Evolutionary conservation across 2,797 vertebrate species (phyloP), one percentile per base, ranked within the genome.

Genomic region (Rhinoraja longicauda): DNA sequence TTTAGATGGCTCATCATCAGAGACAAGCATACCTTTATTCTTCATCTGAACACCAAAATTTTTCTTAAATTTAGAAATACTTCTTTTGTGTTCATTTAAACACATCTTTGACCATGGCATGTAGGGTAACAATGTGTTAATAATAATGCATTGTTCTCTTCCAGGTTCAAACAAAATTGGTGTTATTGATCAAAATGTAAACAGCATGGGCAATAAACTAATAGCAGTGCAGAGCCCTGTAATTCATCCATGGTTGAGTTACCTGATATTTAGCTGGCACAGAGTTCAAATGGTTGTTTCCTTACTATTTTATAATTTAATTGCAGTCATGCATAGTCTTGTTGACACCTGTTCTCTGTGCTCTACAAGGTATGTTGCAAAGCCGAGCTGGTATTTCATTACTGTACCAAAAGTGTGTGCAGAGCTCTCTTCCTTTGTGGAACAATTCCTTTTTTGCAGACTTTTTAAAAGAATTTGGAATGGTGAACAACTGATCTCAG

Each of bases 241-340:
- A 94, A 94, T 96, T 95, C 94, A 94, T 95, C 94, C 94, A 92
- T 94, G 95, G 94, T 95, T 95, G 96, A 96, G 95, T 94, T 95
- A 95, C 84, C 67, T 94, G 94, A 95, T 95, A 94, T 94, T 95
- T 95, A 94, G 93, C 94, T 95, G 95, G 95, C 94, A 94, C 94
- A 45, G 93, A 95, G 94, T 95, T 96, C 93, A 95, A 96, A 96
- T 94, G 93, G 93, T 84, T 95, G 45, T 95, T 95, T 93, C 94
- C 94, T 95, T 95, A 93, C 93, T 94, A 81, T 94, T 94, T 92
- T 95, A 95, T 94, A 95, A 95, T 95, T 95, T 95, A 94, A 93
- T 93, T 96, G 95, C 94, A 95, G 94, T 95, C 95, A 93, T 92
- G 94, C 94, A 94, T 94, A 77, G 94, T 93, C 95, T 96, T 95